Evolutionary conservation across 2,797 vertebrate genomes (phyloP), one percentile per base, ranked within the genome.

Genomic region (Pantherophis vulpinus): DNA sequence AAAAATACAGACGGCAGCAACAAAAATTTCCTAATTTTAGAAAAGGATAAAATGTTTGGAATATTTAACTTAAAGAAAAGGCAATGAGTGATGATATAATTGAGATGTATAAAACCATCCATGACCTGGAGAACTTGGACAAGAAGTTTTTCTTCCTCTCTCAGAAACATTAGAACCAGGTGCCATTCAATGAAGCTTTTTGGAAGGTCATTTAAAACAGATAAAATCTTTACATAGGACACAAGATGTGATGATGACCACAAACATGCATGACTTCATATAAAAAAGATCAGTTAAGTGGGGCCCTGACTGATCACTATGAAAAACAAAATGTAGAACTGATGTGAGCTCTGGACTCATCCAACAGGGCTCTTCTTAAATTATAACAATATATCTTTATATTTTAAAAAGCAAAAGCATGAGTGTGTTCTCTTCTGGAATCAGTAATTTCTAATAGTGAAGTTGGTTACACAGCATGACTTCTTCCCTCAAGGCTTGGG

Each of bases 391-490:
- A 29, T 55, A 12, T 37, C 2, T 66, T 23, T 47, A 20, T 83
- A 61, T 60, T 23, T 90, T 37, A 54, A 86, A 86, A 55, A 66
- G 12, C 13, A 61, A 83, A 89, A 27, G 14, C 87, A 93, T 88
- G 86, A 42, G 29, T 63, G 27, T 23, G 56, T 88, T 37, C 58
- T 56, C 23, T 54, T 5, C 27, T 56, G 56, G 23, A 90, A 59
- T 79, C n/a, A 87, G 56, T 91, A 13, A 83, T 94, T 91, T 87
- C 58, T 88, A 27, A 63, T 66, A 90, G n/a, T 32, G 61, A 32
- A 92, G 51, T 83, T 55, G 89, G 27, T 88, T 91, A 63, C 18
- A 58, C 88, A 79, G 29, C 54, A 83, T 56, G n/a, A 66, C 61
- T 90, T 88, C 16, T 79, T 61, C 47, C 91, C 86, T 92, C 86